Conservation (phyloP, 2,888 invertebrate genomes). For the Syrista parreyssii region DNA sequence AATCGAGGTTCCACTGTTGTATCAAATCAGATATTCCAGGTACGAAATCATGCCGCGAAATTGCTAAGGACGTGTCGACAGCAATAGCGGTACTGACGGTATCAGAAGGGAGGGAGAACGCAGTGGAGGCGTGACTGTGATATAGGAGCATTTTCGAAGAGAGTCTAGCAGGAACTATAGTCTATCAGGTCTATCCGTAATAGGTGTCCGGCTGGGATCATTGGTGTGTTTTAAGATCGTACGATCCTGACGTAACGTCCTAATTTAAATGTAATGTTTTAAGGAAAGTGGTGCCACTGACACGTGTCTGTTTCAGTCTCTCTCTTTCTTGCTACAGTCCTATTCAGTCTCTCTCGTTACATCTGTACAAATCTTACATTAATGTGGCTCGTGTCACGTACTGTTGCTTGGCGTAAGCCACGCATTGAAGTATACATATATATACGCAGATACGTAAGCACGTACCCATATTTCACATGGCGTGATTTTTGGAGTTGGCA, state of each 20-base stretch:
- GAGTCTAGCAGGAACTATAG: too few relatives aligned
- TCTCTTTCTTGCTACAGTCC: neutral
- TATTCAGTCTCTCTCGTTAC: neutral
- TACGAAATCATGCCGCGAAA: neutral
- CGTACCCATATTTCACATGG: neutral
- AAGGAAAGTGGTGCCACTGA: neutral
- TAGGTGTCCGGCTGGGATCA: neutral
- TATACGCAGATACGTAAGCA: neutral
- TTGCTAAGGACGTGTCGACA: constrained; percentile 7
- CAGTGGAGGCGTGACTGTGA: constrained; percentile 14
- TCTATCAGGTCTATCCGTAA: neutral
- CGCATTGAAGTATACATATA: neutral
- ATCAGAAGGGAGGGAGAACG: neutral
- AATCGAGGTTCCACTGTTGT: neutral
- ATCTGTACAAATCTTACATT: neutral
- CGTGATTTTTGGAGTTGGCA: neutral
- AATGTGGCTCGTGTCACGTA: neutral
- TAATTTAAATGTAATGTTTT: neutral
- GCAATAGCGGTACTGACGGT: constrained; percentile 3
- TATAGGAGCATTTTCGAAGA: neutral
- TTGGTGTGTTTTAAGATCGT: constrained; percentile 8
- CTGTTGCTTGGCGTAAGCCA: neutral
- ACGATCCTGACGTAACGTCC: neutral
- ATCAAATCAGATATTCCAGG: neutral
- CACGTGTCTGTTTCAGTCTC: neutral